Percentiles rank a stretch among this genome's conserved stretches.
Conservation (phyloP, 53 echinoderm and acorn worm species). For the Arbacia lixula region DNA sequence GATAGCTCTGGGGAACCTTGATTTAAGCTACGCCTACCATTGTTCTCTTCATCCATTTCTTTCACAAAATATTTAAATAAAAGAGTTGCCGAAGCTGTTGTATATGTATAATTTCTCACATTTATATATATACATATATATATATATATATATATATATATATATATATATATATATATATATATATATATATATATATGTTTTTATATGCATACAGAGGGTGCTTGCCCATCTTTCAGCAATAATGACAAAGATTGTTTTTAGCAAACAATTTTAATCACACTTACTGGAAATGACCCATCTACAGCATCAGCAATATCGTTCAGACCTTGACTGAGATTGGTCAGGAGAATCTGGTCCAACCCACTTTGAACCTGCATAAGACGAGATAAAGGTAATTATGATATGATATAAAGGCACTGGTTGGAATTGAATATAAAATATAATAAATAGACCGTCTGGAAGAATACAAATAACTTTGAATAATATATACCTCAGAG, state of each 20-base stretch:
- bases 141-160: no score
- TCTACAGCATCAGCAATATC: conserved; percentile 12
- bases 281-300: conserved; percentile 14
- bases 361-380: conserved; percentile 3
- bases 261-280: not conserved
- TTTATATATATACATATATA: no score
- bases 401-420: not conserved
- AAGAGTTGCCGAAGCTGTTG: no score
- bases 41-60: no score
- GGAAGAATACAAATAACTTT: not conserved
- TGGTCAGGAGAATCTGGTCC: not conserved
- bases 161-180: no score
- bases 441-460: not conserved
- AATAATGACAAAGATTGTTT: not conserved
- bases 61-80: no score
- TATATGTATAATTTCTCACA: no score
- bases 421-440: not conserved
- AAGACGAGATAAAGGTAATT: not conserved
- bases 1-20: no score
- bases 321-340: conserved; percentile 20
- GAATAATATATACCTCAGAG: no score
- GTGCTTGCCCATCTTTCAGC: not conserved
- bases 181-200: no score
- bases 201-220: no score
- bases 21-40: no score